Conservation (phyloP, 92 coral and sea anemone species). For the Zoanthus sansibaricus region DNA sequence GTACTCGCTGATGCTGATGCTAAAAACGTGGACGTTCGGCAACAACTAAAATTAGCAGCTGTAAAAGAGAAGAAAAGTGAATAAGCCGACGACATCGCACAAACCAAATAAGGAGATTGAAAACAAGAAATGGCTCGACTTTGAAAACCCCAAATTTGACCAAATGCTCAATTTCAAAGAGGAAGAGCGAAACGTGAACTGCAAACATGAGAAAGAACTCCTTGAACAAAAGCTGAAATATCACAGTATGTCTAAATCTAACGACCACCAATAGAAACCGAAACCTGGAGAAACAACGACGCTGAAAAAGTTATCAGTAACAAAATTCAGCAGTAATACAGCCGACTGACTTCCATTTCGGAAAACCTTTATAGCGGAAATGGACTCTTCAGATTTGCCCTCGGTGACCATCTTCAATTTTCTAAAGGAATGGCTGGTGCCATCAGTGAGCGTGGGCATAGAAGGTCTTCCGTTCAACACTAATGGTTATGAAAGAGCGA, state of each 20-base stretch:
- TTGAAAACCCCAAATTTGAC: constrained; percentile 6
- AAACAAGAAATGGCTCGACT: background rate
- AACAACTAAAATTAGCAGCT: constrained; percentile 11
- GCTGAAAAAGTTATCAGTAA: constrained; percentile 18
- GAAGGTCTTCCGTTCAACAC: constrained; percentile 35
- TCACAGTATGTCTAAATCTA: too few species aligned
- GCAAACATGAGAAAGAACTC: background rate
- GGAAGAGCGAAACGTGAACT: background rate
- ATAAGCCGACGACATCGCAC: background rate
- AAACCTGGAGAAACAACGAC: too few species aligned
- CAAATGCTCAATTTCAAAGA: background rate
- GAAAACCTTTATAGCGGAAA: constrained; percentile 44
- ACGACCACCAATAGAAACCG: background rate
- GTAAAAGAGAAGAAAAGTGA: background rate
- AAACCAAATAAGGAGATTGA: background rate
- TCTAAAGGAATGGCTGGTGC: constrained; percentile 38
- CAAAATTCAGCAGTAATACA: constrained; percentile 35
- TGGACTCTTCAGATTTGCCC: constrained; percentile 34
- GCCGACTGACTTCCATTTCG: constrained; percentile 51
- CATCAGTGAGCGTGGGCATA: constrained; percentile 32
- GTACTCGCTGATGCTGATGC: constrained; percentile 13
- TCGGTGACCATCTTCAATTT: constrained; percentile 51
- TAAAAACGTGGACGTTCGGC: background rate
- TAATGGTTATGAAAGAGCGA: constrained; percentile 41
- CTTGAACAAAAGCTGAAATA: background rate